Base-by-base conservation (phyloP, 1,140 invertebrate genomes). In the Asobara japonica region DNA sequence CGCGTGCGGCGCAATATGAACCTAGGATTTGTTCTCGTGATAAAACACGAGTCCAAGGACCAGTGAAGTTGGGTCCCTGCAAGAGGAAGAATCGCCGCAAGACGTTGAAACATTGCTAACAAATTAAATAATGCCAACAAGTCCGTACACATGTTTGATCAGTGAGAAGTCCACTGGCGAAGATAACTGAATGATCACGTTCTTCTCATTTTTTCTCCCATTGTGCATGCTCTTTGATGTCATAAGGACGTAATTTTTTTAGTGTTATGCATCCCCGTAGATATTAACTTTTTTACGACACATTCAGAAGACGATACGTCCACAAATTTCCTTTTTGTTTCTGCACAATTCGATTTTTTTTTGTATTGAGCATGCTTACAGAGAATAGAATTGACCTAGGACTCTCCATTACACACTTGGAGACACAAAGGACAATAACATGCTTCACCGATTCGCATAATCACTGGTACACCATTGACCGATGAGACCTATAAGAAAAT, bases 351-450 rank as follows among this genome's bases (percentile, higher is more conserved):
- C 18, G 30, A 4, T 8, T 60, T 48, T 45, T 45, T 18, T 45
- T 20, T 69, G 30, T 65, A 27, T 65, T 51, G 27, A 30, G 51
- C n/a, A 65, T 31, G 13, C 20, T 25, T 16, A 10, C 31, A 20
- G 25, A 72, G 27, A 65, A 66, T 56, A 66, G 65, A 66, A 72
- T 66, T 56, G 48, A 66, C 45, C 38, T 64, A 60, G 48, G 62
- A 31, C 31, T 13, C 10, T 22, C 41, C 5, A 65, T 72, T 56
- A 60, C 36, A 62, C 65, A 60, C 22, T 64, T 16, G 41, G 8
- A 56, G 41, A 72, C 16, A 72, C 71, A 72, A 72, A 68, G 65
- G 65, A 72, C 71, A 72, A 72, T 72, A 72, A 72, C 71, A 72
- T 48, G 65, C 71, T 72, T 67, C 64, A 62, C 25, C 71, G 71